These are phyloP conservation scores for Scomber colias DNA, from an alignment of 2,113 vertebrate genomes.

Conservation along the genomic window DNA sequence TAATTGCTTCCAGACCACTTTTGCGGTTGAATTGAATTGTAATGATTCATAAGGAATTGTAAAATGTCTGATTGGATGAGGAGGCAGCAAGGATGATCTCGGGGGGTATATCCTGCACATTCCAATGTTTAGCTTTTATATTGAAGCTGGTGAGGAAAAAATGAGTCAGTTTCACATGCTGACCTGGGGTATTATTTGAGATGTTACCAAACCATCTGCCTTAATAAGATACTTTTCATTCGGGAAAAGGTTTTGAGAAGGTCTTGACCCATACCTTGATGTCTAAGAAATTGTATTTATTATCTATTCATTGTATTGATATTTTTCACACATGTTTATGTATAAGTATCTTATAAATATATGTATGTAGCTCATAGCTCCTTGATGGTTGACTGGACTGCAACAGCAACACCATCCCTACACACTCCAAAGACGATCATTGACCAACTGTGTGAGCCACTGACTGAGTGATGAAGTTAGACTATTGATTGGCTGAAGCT, in stretches of 20 bases:
- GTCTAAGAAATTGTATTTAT: background rate
- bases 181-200: background rate
- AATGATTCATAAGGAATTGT: conserved; percentile 77
- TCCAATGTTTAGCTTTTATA: conserved; percentile 51
- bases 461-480: no score
- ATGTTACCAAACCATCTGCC: background rate
- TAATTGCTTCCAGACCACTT: conserved; percentile 79
- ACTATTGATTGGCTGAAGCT: no score
- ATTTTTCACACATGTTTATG: background rate
- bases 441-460: no score
- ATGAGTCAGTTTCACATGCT: background rate
- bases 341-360: background rate
- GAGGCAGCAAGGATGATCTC: conserved; percentile 48
- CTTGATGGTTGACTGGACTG: no score
- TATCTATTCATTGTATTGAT: background rate
- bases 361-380: background rate
- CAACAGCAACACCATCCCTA: no score
- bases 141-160: conserved; percentile 14
- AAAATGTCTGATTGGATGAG: conserved; percentile 67
- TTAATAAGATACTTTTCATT: conserved; percentile 6
- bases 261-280: conserved; percentile 1
- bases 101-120: conserved; percentile 43
- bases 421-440: no score
- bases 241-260: conserved; percentile 13
- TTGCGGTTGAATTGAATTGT: conserved; percentile 74